Base-by-base conservation (phyloP, 2,113 vertebrate species). In the Ornithorhynchus anatinus region DNA sequence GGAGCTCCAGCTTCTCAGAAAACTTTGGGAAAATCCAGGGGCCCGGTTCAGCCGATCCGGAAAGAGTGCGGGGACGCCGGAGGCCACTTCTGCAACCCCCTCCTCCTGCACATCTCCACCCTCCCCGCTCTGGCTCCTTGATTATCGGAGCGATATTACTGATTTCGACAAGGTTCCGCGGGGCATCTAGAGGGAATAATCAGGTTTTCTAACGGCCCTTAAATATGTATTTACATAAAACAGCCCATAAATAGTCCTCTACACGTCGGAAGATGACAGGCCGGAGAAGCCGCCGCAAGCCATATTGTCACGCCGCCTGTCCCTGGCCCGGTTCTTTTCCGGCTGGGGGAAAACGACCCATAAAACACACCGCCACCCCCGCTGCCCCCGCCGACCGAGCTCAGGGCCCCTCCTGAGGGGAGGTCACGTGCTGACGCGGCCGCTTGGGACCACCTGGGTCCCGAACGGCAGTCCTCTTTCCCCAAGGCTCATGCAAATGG, bases 101-200 rank as follows among this genome's bases (percentile, higher is more conserved):
- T 19, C 47, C 15, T 6, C 68, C 51, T 64, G 48, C 60, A 68
- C 71, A 68, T 80, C 63, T 78, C 76, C 74, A 73, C 75, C 76
- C 66, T 52, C 71, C 74, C 74, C 68, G 66, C 68, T 50, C 47
- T 17, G 11, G 16, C 80, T 75, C 85, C 73, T 82, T 42, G 83
- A 84, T 80, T 84, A 84, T 77, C 70, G 77, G 80, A 84, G 78
- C 85, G 85, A 86, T 80, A 84, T 85, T 86, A 84, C 83, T 88
- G 84, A 85, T 84, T 86, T 82, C 73, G 61, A 78, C 84, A 81
- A 35, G 44, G 83, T 88, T 85, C 80, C 84, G 67, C 70, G 65
- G 83, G 69, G 72, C 81, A 81, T 74, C 59, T 51, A 0, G 70
- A 72, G 72, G 77, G 81, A 69, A 63, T 9, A 31, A 79, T 77